A percentile compares a stretch with the other conserved stretches of the same genome.
phyloP scores from a whole-genome alignment of 2,797 vertebrate species.

The Spinibarbus caldwelli region DNA sequence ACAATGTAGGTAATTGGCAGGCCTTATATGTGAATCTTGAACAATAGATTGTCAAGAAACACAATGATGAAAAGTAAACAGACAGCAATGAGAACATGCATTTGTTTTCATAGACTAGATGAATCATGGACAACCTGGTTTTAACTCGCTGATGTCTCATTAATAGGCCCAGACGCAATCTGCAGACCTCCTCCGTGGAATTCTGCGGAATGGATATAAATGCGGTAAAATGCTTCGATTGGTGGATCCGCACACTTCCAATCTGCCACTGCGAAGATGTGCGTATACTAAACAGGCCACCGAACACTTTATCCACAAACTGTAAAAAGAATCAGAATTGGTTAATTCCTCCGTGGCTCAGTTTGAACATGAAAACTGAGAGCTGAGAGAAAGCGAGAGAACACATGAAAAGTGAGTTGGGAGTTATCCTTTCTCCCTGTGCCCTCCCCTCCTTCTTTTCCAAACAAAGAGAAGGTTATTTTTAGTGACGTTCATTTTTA shows the following conservation, averaged over 20 bases:
- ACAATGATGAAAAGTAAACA: conserved; percentile 33
- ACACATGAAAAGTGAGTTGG: conserved; percentile 37
- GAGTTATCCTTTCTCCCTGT: conserved; percentile 41
- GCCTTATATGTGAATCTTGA: conserved; percentile 24
- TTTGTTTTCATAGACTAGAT: conserved; percentile 53
- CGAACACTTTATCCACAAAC: conserved; percentile 52
- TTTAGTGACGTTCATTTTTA: conserved; percentile 56
- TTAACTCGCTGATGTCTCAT: background rate
- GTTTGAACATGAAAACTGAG: conserved; percentile 38
- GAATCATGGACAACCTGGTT: background rate
- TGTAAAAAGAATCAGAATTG: conserved; percentile 50
- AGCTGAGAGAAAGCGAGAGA: conserved; percentile 30
- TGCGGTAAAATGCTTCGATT: background rate
- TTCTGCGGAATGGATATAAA: background rate
- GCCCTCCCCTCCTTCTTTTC: conserved; percentile 42
- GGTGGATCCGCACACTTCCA: background rate
- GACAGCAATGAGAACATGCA: conserved; percentile 23
- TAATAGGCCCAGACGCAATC: background rate
- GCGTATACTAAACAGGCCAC: conserved; percentile 35
- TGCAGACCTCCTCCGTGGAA: background rate
- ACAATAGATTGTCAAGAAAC: conserved; percentile 27
- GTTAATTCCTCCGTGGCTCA: conserved; percentile 43
- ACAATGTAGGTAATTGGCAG: conserved; percentile 49
- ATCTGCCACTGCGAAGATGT: conserved; percentile 5
- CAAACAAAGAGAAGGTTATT: conserved; percentile 57